Percentiles rank a stretch among this genome's conserved stretches.
These are phyloP conservation scores for Saguinus midas DNA, from an alignment of 2,113 vertebrate genomes.

Conservation along the genomic window DNA sequence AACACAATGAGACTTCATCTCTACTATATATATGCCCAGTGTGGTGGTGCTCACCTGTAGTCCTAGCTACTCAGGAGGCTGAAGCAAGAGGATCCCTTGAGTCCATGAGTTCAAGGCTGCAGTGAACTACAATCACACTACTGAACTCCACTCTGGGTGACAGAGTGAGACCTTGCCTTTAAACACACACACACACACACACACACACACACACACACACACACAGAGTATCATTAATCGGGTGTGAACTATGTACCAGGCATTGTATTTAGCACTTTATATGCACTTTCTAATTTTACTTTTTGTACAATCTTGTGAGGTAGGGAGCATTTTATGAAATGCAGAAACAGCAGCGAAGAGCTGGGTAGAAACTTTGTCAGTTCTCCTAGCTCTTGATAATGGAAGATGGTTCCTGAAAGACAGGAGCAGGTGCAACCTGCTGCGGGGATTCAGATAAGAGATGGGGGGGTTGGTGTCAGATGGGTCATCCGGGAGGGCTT, in stretches of 20 bases:
- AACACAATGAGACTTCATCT: too few species aligned
- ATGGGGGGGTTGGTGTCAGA: neutral
- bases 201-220: too few species aligned
- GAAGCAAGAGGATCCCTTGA: too few species aligned
- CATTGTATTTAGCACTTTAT: neutral
- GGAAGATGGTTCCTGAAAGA: neutral
- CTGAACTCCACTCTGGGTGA: too few species aligned
- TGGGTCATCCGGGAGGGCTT: too few species aligned
- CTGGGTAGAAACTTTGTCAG: neutral
- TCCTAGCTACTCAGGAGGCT: too few species aligned
- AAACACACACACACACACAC: too few species aligned
- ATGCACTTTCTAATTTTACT: neutral
- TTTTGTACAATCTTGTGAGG: neutral
- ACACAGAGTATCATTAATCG: neutral
- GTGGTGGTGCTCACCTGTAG: too few species aligned
- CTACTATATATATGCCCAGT: too few species aligned
- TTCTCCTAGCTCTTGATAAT: neutral
- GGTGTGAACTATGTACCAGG: neutral
- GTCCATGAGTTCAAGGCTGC: too few species aligned
- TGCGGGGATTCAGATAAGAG: neutral
- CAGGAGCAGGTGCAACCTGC: accelerated
- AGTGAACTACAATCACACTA: too few species aligned
- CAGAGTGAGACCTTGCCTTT: too few species aligned
- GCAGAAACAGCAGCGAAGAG: neutral
- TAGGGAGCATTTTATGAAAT: neutral